Base-by-base conservation (phyloP, 2,113 vertebrate genomes). In the Synchiropus splendidus region DNA sequence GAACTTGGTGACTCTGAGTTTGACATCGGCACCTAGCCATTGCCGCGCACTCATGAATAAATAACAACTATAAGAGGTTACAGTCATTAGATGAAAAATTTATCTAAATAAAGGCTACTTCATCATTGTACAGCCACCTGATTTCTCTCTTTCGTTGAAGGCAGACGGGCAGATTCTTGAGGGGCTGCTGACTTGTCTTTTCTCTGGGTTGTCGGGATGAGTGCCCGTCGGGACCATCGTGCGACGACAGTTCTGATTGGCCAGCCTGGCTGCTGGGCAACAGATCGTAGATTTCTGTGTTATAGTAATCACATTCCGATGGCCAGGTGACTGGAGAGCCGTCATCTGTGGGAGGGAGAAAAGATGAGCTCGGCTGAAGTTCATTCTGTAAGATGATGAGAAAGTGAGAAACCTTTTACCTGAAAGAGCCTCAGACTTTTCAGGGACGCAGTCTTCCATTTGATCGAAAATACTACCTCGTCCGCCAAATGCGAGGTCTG, bases 241-340 rank as follows among this genome's bases (percentile, higher is more conserved):
- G 41, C 31, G 18, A 51, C 43, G 9, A 16, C 16, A 56, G 63
- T n/a, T 32, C 13, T 3, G 49, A 34, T n/a, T 59, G 41, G n/a
- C 30, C 32, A 37, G 61, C 65, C 55, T 75, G 65, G 34, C 61
- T 15, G 36, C 79, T 82, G 46, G 81, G 81, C 54, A 79, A 61
- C 62, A 70, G 74, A n/a, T 74, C 62, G 16, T 48, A 83, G 53
- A 79, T 79, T 54, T 77, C 72, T 0, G 44, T 67, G 56, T 84
- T 78, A 47, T 70, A 61, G 48, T 81, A 74, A 39, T 78, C 74
- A 18, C 34, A 72, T 30, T 78, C 77, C 1, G 48, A 45, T 2
- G 75, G 79, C 64, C 53, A 2, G 2, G 46, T 58, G 1, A 78
- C 81, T 1, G 12, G 3, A 32, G n/a, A 39, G 51, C 70, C 82